Evolutionary conservation across 37 sponge, comb jelly and placozoan genomes (phyloP), one percentile per base, ranked within the genome.

Genomic region (Cliona cf. orientalis): DNA sequence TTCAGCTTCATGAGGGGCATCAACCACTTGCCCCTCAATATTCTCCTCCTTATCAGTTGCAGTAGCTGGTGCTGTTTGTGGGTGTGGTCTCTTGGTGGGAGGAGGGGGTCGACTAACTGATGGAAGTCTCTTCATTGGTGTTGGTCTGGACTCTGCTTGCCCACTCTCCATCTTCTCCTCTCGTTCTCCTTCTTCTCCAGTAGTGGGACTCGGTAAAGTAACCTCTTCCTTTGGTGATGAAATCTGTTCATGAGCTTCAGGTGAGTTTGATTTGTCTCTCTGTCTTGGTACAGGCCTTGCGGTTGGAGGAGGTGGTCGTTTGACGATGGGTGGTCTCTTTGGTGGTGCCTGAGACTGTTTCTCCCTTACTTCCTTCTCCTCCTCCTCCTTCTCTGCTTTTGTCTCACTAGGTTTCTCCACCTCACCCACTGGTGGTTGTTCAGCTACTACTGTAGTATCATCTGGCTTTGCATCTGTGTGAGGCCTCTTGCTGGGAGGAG

Each of bases 271-370:
- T 67, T 67, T 7, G 39, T 25, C 53, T 49, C 11, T 61, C 4
- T 6, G 22, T 43, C 44, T 71, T 39, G 25, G 45, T 19, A 22
- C 5, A 49, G 53, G 7, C 3, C 21, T 31, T 75, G 2, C 37
- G 33, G 37, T 59, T 58, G 76, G 81, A 9, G 81, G 71, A 37
- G 73, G 82, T 19, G 72, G 67, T 31, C 38, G 36, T 5, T 28
- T 65, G 1, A 28, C 49, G 37, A 37, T 26, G 0, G 36, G 39
- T n/a, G 79, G 56, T 72, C 64, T 71, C 39, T 41, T 46, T 42
- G 49, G 71, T 72, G 44, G 44, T 12, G 23, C 45, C 2, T 26
- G 73, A 5, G 73, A 28, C 25, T 42, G 29, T 42, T 49, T 49
- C 53, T 49, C 14, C 53, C 53, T 14, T 49, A 19, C 53, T 49